Evolutionary conservation across 2,113 vertebrate genomes (phyloP), one percentile per base, ranked within the genome.

Genomic region (Xenotilapia flavipinnis): DNA sequence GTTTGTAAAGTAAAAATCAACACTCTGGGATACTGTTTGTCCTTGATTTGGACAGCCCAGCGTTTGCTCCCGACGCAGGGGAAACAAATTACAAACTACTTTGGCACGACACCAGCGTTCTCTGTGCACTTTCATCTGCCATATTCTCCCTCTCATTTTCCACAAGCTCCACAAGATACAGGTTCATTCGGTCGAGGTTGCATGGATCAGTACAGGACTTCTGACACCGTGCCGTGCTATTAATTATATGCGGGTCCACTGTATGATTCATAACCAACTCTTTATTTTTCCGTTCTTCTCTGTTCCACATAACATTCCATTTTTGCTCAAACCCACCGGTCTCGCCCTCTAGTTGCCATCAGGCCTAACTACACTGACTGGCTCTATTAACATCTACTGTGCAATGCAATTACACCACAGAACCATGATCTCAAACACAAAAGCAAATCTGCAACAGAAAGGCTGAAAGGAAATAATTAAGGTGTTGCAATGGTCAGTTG

Each of bases 161-260:
- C 56, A 60, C 56, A 17, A 60, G 28, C 1, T 31, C 5, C 56
- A 33, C 56, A 4, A 17, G 2, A 33, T 4, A 60, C 28, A 31
- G 8, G 0, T 60, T 60, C 5, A 60, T 60, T 60, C 0, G 0
- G 8, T 31, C 1, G 14, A 60, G 2, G 28, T 60, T 60, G 56
- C 56, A 60, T 60, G 56, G 28, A 33, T 60, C 28, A 60, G 28
- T 60, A 60, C 56, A 60, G 56, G 56, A 60, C 56, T 6, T 60
- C 56, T 60, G 28, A 60, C 56, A 60, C 56, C 8, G 0, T 60
- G 56, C 28, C 0, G 1, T 60, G 56, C 28, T 60, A 31, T 60
- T 3, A 60, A 17, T 60, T 60, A 60, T 17, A 31, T 3, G 56
- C 5, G 0, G 56, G 56, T 60, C 56, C 15, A 60, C 56, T 0